phyloP scores from a whole-genome alignment of 2,888 invertebrate genomes.

The Encarsia formosa region DNA sequence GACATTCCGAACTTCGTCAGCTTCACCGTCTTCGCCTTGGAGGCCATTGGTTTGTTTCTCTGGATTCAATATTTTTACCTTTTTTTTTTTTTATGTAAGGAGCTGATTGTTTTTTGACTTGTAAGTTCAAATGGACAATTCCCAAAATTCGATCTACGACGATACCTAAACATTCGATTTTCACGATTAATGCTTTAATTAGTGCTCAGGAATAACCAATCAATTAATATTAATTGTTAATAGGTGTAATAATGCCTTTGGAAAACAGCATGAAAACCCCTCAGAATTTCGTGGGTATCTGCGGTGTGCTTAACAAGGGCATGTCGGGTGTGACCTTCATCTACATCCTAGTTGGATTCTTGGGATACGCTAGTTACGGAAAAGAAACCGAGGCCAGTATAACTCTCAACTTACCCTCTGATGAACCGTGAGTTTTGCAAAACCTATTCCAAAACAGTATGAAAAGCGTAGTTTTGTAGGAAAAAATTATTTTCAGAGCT shows the following conservation, averaged over 20 bases:
- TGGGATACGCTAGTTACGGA: constrained; percentile 84
- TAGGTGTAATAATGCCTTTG: constrained; percentile 76
- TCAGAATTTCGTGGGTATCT: constrained; percentile 73
- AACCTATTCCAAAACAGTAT: too few relatives aligned
- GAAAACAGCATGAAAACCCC: constrained; percentile 92
- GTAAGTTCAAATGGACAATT: too few relatives aligned
- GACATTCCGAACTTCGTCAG: constrained; percentile 88
- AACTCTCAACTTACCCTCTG: constrained; percentile 74
- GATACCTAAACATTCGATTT: too few relatives aligned
- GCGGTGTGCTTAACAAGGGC: constrained; percentile 85
- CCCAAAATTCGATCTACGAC: too few relatives aligned
- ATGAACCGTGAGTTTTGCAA: constrained; percentile 62
- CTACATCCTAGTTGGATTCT: constrained; percentile 86
- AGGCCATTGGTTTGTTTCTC: constrained; percentile 95
- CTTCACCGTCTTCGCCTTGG: constrained; percentile 94
- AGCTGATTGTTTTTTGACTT: too few relatives aligned
- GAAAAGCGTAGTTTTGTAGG: too few relatives aligned
- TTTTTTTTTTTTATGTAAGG: too few relatives aligned
- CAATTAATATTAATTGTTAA: too few relatives aligned
- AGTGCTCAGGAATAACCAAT: too few relatives aligned
- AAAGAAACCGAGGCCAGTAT: constrained; percentile 68
- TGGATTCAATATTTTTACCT: too few relatives aligned
- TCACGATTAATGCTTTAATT: too few relatives aligned
- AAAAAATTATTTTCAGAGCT: constrained; percentile 57
- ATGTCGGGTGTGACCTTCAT: constrained; percentile 85